A percentile compares a stretch with the other conserved stretches of the same genome.
phyloP scores from a whole-genome alignment of 1,140 invertebrate species.

The Procambarus clarkii region DNA sequence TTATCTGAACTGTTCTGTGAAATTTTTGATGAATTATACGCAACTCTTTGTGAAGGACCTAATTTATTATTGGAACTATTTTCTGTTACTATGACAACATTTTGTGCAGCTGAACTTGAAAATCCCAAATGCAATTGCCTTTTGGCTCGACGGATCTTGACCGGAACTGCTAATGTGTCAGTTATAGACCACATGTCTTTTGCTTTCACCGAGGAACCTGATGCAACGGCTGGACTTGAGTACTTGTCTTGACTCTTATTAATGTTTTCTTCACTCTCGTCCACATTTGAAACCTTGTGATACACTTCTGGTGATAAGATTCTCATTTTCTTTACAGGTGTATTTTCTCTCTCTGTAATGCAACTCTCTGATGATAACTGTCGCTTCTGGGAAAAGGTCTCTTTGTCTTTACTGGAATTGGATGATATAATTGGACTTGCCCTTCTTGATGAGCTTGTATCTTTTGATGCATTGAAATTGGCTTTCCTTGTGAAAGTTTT shows the following conservation, averaged over 20 bases:
- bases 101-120: slow-evolving; percentile 12
- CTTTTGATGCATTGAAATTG: background rate
- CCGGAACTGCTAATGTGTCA: background rate
- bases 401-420: background rate
- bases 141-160: slow-evolving; percentile 29
- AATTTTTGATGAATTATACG: background rate
- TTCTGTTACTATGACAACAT: background rate
- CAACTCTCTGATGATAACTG: slow-evolving; percentile 5
- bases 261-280: background rate
- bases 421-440: background rate
- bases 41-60: background rate
- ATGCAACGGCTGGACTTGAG: background rate
- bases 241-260: background rate
- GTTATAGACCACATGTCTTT: background rate
- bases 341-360: background rate
- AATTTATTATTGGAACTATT: background rate
- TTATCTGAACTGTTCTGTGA: background rate
- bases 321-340: slow-evolving; percentile 19
- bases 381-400: background rate
- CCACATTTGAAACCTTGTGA: background rate
- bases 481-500: background rate
- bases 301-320: slow-evolving; percentile 14
- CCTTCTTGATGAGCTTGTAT: background rate
- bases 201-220: background rate
- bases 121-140: slow-evolving; percentile 32